Conservation (phyloP, 2,888 invertebrate species). For the Carterocephalus palaemon region DNA sequence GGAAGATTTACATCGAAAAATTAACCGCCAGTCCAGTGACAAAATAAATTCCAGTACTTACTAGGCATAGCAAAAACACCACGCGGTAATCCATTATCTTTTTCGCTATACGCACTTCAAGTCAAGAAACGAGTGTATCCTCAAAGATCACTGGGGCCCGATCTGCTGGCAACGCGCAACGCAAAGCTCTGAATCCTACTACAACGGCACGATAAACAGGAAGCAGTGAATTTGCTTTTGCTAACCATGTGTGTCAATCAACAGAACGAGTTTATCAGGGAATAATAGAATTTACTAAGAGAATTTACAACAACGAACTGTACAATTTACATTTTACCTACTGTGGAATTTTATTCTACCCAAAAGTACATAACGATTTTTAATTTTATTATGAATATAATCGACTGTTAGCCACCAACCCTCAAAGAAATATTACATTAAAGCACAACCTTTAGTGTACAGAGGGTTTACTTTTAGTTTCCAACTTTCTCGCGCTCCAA, state of each 20-base stretch:
- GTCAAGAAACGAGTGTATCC: not conserved
- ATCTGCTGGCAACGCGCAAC: too few relatives aligned
- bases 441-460: too few relatives aligned
- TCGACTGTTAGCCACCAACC: too few relatives aligned
- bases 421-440: too few relatives aligned
- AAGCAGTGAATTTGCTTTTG: slow-evolving; percentile 52
- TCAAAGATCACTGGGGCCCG: not conserved
- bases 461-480: too few relatives aligned
- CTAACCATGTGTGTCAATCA: slow-evolving; percentile 51
- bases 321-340: not conserved
- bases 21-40: too few relatives aligned
- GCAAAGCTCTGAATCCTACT: slow-evolving; percentile 47
- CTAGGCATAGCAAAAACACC: slow-evolving; percentile 44
- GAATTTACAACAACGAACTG: not conserved
- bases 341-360: too few relatives aligned
- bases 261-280: slow-evolving; percentile 30
- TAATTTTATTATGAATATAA: too few relatives aligned
- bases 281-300: slow-evolving; percentile 39
- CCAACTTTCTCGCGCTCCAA: too few relatives aligned
- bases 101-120: not conserved
- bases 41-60: too few relatives aligned
- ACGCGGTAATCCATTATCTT: slow-evolving; percentile 49
- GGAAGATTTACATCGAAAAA: too few relatives aligned
- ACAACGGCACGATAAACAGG: slow-evolving; percentile 49
- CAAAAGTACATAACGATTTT: too few relatives aligned